Percentiles rank a stretch among this genome's conserved stretches.
Evolutionary conservation across 2,797 vertebrate genomes (phyloP).

Genomic region (Pangasius djambal): DNA sequence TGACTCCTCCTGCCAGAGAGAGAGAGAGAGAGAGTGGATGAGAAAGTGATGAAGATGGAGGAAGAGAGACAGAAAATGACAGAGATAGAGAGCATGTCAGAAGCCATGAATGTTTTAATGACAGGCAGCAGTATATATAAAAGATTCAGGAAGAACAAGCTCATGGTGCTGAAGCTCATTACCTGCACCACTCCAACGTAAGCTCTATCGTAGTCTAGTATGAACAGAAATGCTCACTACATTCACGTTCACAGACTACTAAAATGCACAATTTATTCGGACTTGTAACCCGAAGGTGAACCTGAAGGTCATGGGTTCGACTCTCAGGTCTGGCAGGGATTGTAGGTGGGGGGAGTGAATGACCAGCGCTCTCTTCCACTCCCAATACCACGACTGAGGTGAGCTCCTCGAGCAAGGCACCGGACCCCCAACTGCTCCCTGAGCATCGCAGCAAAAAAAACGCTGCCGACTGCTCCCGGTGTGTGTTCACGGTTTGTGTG

Average conservation of each 20-base stretch:
- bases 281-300: too few relatives aligned
- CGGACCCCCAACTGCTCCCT: too few relatives aligned
- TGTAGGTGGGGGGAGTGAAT: too few relatives aligned
- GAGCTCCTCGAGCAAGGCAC: too few relatives aligned
- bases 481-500: too few relatives aligned
- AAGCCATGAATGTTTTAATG: conserved; percentile 43
- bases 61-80: conserved; percentile 26
- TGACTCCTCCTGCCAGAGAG: conserved; percentile 79
- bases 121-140: conserved; percentile 32
- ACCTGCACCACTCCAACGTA: neutral
- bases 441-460: too few relatives aligned
- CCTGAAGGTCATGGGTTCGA: too few relatives aligned
- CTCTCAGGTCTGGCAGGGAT: too few relatives aligned
- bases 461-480: too few relatives aligned
- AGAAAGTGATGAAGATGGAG: conserved; percentile 14
- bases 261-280: neutral
- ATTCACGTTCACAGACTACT: neutral
- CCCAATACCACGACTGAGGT: too few relatives aligned
- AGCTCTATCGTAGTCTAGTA: neutral
- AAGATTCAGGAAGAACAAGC: conserved; percentile 36
- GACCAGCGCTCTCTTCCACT: too few relatives aligned
- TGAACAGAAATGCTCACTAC: neutral
- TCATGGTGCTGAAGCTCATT: conserved; percentile 33
- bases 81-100: conserved; percentile 39
- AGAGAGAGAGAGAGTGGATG: neutral